phyloP scores from a whole-genome alignment of 2,797 vertebrate genomes.

The Novumbra hubbsi region DNA sequence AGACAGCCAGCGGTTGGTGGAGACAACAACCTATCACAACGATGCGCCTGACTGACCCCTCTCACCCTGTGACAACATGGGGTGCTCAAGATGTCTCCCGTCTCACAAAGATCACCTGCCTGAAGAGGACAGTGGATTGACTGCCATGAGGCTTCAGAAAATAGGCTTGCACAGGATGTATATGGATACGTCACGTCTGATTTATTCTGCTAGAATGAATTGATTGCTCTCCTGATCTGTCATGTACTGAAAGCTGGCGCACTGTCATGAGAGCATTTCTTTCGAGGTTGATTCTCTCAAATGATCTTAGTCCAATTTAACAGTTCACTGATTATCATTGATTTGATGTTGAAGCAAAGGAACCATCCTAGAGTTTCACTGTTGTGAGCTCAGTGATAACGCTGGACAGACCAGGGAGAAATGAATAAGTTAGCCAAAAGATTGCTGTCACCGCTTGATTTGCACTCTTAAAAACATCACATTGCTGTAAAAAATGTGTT shows the following conservation, averaged over 20 bases:
- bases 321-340: neutral
- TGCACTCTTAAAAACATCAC: neutral
- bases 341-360: neutral
- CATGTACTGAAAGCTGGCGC: neutral
- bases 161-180: neutral
- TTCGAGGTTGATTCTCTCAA: neutral
- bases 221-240: neutral
- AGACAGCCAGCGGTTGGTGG: slow-evolving; percentile 29
- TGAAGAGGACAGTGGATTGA: too few species aligned
- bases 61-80: neutral
- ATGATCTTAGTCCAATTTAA: neutral
- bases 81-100: neutral
- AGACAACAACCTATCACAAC: slow-evolving; percentile 28
- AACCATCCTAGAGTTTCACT: neutral
- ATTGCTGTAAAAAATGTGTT: too few species aligned
- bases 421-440: neutral
- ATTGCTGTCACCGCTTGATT: neutral
- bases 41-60: slow-evolving; percentile 19
- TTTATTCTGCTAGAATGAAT: neutral
- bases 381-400: neutral
- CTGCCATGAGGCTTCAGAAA: neutral
- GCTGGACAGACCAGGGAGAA: neutral
- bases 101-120: too few species aligned
- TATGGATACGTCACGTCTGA: neutral
- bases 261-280: neutral